Evolutionary conservation across 2,113 vertebrate genomes (phyloP), one percentile per base, ranked within the genome.

Genomic region (Sula dactylatra): DNA sequence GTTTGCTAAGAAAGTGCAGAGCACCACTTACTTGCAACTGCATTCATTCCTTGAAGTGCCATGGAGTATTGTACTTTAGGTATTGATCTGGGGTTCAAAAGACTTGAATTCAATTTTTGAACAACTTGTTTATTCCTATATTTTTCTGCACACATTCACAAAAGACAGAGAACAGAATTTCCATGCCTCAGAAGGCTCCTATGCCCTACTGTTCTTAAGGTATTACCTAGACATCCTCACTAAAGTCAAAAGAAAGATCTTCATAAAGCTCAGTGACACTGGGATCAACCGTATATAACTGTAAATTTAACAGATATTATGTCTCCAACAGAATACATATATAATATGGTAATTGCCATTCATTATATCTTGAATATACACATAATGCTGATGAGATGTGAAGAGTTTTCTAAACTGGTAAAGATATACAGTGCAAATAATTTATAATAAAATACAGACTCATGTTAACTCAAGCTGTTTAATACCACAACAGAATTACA

Each of bases 401-500:
- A 94, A 79, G 50, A 94, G 50, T 79, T 85, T 96, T 89, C 70
- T 50, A 77, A 87, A 87, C 19, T 38, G 45, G 66, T 61, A 55
- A 85, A 72, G 61, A 69, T 40, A 91, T 2, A 58, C 25, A 56
- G 32, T 59, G 34, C 21, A 90, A 95, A 26, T 13, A 84, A 88
- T 36, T 82, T 77, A 34, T 49, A 91, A 42, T 52, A 92, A 86
- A 40, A 64, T 61, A 45, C 26, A 82, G 67, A 22, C 42, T 93
- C 56, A 58, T 24, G 69, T 96, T 79, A 76, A 50, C 38, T 62
- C 17, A 47, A 64, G 64, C 64, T 86, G 72, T 91, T 74, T 81
- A 91, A 97, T 66, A 83, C 15, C 82, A 91, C 82, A 90, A 84
- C 49, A 94, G 55, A 82, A 86, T 88, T 78, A 77, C 21, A 61